Percentiles rank a stretch among this genome's conserved stretches.
These are phyloP conservation scores for Gasterosteus nipponicus DNA, from an alignment of 2,113 vertebrate genomes.

Conservation along the genomic window DNA sequence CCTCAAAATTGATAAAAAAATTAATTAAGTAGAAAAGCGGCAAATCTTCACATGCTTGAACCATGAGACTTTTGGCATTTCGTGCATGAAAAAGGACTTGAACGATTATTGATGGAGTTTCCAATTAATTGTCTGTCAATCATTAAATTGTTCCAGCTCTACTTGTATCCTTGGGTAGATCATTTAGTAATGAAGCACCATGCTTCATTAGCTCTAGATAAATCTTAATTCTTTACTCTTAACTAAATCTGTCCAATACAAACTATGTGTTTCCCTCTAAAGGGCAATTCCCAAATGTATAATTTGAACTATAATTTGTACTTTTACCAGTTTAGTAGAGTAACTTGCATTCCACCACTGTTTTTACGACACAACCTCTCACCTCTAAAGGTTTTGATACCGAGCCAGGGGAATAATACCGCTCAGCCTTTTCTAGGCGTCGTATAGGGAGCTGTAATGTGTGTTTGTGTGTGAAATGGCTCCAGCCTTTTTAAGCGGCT, in stretches of 20 bases:
- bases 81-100: background rate
- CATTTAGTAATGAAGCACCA: background rate
- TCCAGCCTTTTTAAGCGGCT: conserved; percentile 53
- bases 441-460: conserved; percentile 40
- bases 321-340: background rate
- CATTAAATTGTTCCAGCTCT: background rate
- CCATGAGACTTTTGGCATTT: background rate
- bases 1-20: background rate
- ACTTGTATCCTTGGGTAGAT: background rate
- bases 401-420: conserved; percentile 35
- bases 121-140: conserved; percentile 2
- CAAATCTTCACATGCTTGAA: background rate
- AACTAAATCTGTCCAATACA: background rate
- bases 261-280: background rate
- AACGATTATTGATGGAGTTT: background rate
- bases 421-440: conserved; percentile 21
- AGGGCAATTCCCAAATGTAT: background rate
- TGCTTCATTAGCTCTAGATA: background rate
- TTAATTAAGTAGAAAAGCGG: background rate
- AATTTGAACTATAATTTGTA: background rate
- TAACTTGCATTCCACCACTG: background rate
- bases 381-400: conserved; percentile 27
- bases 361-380: conserved; percentile 3
- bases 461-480: conserved; percentile 49
- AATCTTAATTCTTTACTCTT: background rate